Evolutionary conservation across 2,797 vertebrate species (phyloP), one percentile per base, ranked within the genome.

Genomic region (Gadopsis bispinosus): DNA sequence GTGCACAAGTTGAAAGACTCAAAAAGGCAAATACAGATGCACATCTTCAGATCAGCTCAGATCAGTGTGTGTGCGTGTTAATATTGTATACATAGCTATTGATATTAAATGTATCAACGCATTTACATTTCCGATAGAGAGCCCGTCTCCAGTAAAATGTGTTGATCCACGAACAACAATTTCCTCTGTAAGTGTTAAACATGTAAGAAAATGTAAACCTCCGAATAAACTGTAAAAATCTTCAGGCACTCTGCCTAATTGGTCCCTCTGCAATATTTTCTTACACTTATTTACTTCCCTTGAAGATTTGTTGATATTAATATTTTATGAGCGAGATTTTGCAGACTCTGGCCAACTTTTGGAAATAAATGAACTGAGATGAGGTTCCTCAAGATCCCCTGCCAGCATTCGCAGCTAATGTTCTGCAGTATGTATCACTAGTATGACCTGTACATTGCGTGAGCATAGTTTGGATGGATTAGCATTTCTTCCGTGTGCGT

Each of bases 261-360:
- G 93, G 91, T 95, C 94, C 93, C 93, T 93, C 91, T 95, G 90
- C 92, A 89, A 93, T 91, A 93, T 93, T 95, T 94, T 94, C 89
- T 77, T 91, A 93, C 92, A 90, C 88, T 26, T 26, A 26, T 26
- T 26, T 26, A 26, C 26, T 91, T 92, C 85, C 95, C 96, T 96
- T 93, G 82, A 94, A 96, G 93, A 95, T 94, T 95, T 95, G 94
- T 96, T 90, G 91, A 94, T 91, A 92, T 96, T 93, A 94, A 95
- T 95, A 95, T 95, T 95, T 95, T 91, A 93, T 85, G 90, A 94
- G 91, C 29, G 71, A 88, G 87, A 77, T 93, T 94, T 92, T 62
- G 93, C 92, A 81, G 91, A 92, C 65, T 80, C 88, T 29, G 88
- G 94, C 93, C 95, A 95, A 93, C 92, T 94, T 94, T 93, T 75